A percentile compares a stretch with the other conserved stretches of the same genome.
Conservation (phyloP, 2,113 vertebrate species). For the Diglossa brunneiventris region DNA sequence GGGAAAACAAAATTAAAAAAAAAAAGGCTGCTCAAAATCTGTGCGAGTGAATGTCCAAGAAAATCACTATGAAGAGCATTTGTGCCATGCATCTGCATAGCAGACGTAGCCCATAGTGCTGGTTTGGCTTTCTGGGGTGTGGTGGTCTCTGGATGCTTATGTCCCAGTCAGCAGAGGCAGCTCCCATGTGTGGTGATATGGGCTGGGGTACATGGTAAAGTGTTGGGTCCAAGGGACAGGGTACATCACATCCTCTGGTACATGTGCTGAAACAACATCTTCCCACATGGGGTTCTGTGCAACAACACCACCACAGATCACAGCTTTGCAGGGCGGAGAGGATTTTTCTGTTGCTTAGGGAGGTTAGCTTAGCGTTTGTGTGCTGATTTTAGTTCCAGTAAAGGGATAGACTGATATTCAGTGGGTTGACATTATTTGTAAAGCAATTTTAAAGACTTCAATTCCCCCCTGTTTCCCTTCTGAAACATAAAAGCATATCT, state of each 20-base stretch:
- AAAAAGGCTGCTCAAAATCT: background rate
- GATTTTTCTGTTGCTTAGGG: background rate
- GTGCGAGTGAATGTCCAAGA: rapidly evolving
- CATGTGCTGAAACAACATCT: rapidly evolving
- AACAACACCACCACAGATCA: rapidly evolving
- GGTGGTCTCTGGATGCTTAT: background rate
- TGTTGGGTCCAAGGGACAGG: rapidly evolving
- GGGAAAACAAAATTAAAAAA: background rate
- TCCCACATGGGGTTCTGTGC: rapidly evolving
- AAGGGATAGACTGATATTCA: background rate
- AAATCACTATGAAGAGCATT: background rate
- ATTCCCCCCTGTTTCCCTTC: background rate
- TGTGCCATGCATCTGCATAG: rapidly evolving
- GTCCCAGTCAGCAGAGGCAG: background rate
- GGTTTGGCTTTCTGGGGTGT: background rate
- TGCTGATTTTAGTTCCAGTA: background rate
- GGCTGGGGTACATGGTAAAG: rapidly evolving
- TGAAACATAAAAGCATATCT: background rate
- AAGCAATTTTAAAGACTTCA: background rate
- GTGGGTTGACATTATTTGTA: background rate
- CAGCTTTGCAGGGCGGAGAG: background rate
- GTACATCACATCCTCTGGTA: rapidly evolving
- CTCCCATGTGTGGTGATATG: rapidly evolving
- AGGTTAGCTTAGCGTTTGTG: background rate
- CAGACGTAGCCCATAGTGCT: background rate